phyloP scores from a whole-genome alignment of 2,113 vertebrate species.

The Panthera leo region DNA sequence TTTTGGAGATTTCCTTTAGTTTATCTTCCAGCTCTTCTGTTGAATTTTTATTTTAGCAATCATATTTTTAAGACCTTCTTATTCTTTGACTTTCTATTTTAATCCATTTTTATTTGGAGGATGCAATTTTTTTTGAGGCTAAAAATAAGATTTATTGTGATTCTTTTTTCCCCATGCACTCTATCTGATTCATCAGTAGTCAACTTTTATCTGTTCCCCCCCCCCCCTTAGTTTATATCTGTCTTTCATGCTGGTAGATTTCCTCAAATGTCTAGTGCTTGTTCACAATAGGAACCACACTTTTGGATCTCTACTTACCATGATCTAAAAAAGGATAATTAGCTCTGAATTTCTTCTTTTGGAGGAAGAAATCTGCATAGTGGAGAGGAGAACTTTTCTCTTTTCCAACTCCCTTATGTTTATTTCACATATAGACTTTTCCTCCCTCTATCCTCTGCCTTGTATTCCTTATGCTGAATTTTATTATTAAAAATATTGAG shows the following conservation, averaged over 20 bases:
- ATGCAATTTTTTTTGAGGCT: neutral
- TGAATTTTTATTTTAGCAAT: neutral
- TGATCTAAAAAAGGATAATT: neutral
- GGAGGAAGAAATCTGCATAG: neutral
- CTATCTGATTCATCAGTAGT: neutral
- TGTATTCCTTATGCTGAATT: slow-evolving; percentile 8
- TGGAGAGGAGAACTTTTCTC: neutral
- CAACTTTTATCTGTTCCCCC: neutral
- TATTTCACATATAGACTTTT: neutral
- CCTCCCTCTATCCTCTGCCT: neutral
- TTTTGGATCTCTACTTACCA: neutral
- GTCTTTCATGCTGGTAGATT: slow-evolving; percentile 10
- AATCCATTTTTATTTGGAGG: slow-evolving; percentile 36
- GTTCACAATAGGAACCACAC: neutral
- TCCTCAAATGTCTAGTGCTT: neutral
- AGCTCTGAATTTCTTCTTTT: neutral
- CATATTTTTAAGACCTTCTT: neutral
- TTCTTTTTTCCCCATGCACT: neutral
- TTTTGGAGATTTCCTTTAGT: neutral
- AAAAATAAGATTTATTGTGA: slow-evolving; percentile 1
- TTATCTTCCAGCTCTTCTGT: neutral
- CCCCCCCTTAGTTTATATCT: neutral
- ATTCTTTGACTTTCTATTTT: neutral
- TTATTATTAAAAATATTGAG: slow-evolving; percentile 38
- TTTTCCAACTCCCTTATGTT: neutral